Percentiles rank a stretch among this genome's conserved stretches.
phyloP scores from a whole-genome alignment of 2,113 vertebrate species.

The Trematomus loennbergii region DNA sequence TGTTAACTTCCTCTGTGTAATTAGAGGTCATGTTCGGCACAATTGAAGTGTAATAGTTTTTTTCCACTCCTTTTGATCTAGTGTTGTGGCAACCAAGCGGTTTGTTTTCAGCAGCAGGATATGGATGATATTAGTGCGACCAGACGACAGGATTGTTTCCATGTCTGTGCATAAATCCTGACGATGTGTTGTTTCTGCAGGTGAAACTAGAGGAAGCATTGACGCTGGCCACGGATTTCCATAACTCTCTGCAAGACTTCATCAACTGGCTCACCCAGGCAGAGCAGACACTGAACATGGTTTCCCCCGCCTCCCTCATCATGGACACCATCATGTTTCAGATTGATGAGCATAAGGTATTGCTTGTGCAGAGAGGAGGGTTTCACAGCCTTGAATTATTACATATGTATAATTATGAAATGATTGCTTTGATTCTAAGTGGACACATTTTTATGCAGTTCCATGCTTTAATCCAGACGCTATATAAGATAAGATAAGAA shows the following conservation, averaged over 20 bases:
- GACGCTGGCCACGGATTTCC: conserved; percentile 93
- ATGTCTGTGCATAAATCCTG: neutral
- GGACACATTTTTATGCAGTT: neutral
- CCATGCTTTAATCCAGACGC: neutral
- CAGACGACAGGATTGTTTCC: conserved; percentile 2
- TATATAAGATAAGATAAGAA: neutral
- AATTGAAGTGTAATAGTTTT: conserved; percentile 15
- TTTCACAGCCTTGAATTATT: neutral
- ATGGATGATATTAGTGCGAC: neutral
- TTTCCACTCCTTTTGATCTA: neutral
- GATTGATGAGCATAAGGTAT: conserved; percentile 98
- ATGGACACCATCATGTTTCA: conserved; percentile 97
- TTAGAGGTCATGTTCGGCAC: conserved; percentile 33
- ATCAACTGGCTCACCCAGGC: conserved; percentile 98
- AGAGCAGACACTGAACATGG: conserved; percentile 94
- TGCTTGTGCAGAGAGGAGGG: conserved; percentile 18
- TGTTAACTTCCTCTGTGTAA: conserved; percentile 57
- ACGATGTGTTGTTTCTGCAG: conserved; percentile 77
- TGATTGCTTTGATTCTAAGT: neutral
- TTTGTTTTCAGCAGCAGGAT: conserved; percentile 16
- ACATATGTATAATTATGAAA: no score
- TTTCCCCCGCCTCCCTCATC: conserved; percentile 94
- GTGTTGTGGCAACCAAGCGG: conserved; percentile 49
- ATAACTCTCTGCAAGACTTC: conserved; percentile 97
- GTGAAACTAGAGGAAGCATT: conserved; percentile 95